A percentile compares a stretch with the other conserved stretches of the same genome.
phyloP scores from a whole-genome alignment of 1,140 invertebrate species.

The Leptopilina clavipes region DNA sequence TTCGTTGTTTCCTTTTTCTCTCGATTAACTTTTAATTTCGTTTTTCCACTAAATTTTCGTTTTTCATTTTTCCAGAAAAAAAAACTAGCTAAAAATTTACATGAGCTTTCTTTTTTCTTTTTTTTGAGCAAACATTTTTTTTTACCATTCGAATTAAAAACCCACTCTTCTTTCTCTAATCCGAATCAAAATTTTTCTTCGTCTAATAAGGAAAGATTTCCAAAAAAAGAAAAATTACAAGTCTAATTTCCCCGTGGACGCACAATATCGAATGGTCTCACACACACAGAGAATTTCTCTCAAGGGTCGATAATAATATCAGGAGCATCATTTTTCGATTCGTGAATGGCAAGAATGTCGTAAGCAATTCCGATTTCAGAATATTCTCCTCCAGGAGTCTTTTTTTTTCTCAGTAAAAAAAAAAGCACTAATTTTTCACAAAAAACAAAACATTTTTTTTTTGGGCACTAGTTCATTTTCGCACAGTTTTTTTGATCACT shows the following conservation, averaged over 20 bases:
- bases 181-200: too few relatives aligned
- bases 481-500: neutral
- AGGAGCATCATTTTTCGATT: slow-evolving; percentile 18
- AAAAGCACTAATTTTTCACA: neutral
- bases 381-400: neutral
- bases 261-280: neutral
- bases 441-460: too few relatives aligned
- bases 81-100: neutral
- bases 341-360: slow-evolving; percentile 23
- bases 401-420: neutral
- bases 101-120: slow-evolving; percentile 2
- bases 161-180: too few relatives aligned
- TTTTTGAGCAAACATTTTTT: slow-evolving; percentile 22
- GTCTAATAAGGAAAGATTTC: neutral
- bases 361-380: slow-evolving; percentile 26
- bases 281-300: neutral
- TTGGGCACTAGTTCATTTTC: neutral
- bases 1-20: neutral
- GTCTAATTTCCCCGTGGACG: neutral
- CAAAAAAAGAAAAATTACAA: neutral
- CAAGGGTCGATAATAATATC: slow-evolving; percentile 10
- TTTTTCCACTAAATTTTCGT: neutral
- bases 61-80: neutral
- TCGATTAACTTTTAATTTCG: slow-evolving; percentile 7
- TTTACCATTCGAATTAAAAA: neutral